Evolutionary conservation across 2,113 vertebrate species (phyloP), one percentile per base, ranked within the genome.

Genomic region (Oncorhynchus masou): DNA sequence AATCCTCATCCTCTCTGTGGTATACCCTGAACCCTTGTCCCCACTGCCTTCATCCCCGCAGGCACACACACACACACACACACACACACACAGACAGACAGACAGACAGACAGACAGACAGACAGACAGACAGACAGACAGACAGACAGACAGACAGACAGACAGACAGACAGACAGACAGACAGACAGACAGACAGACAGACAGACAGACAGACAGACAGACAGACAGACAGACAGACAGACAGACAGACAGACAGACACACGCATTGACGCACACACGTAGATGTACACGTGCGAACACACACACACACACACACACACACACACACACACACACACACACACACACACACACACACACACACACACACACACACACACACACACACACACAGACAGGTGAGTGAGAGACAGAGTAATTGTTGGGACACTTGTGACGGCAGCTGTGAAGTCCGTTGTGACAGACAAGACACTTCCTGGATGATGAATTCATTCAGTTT

Each of bases 321-420:
- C 22, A 68, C 16, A 68, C 64, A 11, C 74, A 31, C 24, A 31
- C 64, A 20, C 34, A 66, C 73, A 66, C 73, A 48, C 73, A 74
- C 60, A 74, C 59, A 48, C 59, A 57, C 59, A 74, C 72, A 45
- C 29, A 74, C 59, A 65, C 59, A 65, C 59, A 64, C 59, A 65
- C 60, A 66, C 62, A 67, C 62, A 49, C 34, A 74, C 60, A 74
- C 64, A 51, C 31, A 24, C 48, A 34, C 66, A 34, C 74, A 20
- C 48, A 29, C 19, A 62, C 25, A 68, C 74, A 75, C 48, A 57
- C 25, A 51, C 74, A 70, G 49, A 59, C 48, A 51, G 22, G 48
- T n/a, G 7, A 67, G 48, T 15, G 13, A 68, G 11, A 69, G 39
- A 49, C 11, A 70, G 22, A 31, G 20, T 13, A 25, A 29, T 62